phyloP scores from a whole-genome alignment of 1,140 invertebrate genomes.

The Drosophila fuyamai region DNA sequence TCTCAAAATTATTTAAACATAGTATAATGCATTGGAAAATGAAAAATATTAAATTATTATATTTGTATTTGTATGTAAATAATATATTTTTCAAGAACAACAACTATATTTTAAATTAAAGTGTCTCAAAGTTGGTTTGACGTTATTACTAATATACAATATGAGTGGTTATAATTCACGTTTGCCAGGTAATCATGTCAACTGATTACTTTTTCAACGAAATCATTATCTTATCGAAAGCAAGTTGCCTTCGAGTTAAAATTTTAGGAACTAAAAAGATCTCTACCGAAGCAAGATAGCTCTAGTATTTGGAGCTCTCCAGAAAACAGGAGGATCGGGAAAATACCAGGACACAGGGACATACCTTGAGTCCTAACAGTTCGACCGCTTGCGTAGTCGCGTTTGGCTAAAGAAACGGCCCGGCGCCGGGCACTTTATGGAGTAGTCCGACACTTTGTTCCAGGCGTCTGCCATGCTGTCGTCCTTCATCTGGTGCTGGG shows the following conservation, averaged over 20 bases:
- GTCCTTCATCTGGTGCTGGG: constrained; percentile 74
- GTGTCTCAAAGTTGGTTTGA: too few species aligned
- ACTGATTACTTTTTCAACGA: neutral
- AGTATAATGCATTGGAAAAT: too few species aligned
- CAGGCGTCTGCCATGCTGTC: constrained; percentile 76
- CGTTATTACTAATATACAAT: neutral
- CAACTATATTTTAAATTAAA: neutral
- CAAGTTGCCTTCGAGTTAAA: too few species aligned
- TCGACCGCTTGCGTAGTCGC: constrained; percentile 60
- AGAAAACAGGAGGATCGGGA: neutral
- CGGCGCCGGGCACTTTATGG: constrained; percentile 67
- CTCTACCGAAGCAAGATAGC: neutral
- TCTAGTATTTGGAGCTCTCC: neutral
- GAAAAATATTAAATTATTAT: too few species aligned
- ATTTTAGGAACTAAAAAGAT: neutral
- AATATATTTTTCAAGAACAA: too few species aligned
- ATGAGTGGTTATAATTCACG: neutral
- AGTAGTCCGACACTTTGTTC: constrained; percentile 72
- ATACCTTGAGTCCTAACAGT: constrained; percentile 43
- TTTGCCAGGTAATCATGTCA: neutral
- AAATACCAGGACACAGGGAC: too few species aligned
- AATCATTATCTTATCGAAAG: neutral
- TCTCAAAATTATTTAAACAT: too few species aligned
- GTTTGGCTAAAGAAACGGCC: constrained; percentile 70
- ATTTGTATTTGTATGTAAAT: too few species aligned